phyloP scores from a whole-genome alignment of 2,113 vertebrate species.

The Corvus cornix region DNA sequence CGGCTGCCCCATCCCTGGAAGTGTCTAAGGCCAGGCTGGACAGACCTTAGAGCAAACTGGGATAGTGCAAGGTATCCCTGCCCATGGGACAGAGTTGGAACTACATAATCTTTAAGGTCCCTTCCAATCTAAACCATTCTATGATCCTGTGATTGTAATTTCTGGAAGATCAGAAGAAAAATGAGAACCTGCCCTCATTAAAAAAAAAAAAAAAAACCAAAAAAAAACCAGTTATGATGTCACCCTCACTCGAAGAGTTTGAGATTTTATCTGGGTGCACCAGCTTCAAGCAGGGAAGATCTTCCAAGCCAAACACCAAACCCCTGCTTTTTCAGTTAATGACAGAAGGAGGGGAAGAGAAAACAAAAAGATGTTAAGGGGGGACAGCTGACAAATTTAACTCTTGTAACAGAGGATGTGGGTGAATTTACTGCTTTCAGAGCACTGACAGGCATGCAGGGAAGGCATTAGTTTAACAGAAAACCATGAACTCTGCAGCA shows the following conservation, averaged over 20 bases:
- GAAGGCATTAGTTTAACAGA: not conserved
- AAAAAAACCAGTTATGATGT: not conserved
- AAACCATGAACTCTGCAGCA: not conserved
- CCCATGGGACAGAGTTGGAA: fast-evolving
- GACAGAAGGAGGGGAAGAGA: not conserved
- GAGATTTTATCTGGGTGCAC: not conserved
- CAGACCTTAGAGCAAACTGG: fast-evolving
- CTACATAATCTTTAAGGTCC: fast-evolving
- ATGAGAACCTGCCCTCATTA: not conserved
- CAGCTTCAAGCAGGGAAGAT: not conserved
- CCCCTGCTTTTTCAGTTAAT: not conserved
- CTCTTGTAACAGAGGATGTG: not conserved
- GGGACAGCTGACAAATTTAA: not conserved
- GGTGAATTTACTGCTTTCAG: not conserved
- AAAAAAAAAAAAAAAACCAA: not conserved
- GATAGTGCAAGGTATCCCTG: not conserved
- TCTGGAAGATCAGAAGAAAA: not conserved
- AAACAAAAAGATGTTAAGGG: not conserved
- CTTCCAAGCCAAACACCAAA: not conserved
- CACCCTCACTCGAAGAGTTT: not conserved
- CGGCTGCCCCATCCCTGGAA: not conserved
- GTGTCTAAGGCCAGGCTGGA: not conserved
- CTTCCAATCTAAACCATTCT: not conserved
- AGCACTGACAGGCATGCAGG: not conserved
- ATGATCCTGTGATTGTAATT: not conserved